Conservation (phyloP, 2,888 invertebrate genomes). For the Carpatolechia fugitivella region DNA sequence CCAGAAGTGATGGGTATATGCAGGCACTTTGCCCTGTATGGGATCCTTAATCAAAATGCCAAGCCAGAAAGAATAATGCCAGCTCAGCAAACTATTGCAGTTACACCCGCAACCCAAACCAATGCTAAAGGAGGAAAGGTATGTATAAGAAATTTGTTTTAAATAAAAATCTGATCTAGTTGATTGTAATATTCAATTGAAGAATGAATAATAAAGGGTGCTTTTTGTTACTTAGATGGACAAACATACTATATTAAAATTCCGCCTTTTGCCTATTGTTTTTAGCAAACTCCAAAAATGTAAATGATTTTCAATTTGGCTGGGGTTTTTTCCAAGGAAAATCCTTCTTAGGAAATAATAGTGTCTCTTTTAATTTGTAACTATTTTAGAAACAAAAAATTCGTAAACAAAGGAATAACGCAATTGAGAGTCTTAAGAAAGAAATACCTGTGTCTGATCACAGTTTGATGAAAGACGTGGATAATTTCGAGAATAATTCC, state of each 20-base stretch:
- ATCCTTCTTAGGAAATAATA: too few relatives aligned
- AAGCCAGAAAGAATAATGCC: constrained; percentile 78
- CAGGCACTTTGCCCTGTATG: constrained; percentile 77
- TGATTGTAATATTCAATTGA: too few relatives aligned
- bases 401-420: constrained; percentile 69
- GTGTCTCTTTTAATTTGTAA: background rate
- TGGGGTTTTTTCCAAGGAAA: too few relatives aligned
- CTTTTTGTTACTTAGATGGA: too few relatives aligned
- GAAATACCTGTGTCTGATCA: constrained; percentile 68
- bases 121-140: constrained; percentile 80
- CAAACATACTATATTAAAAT: too few relatives aligned
- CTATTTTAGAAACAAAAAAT: constrained; percentile 66
- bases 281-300: too few relatives aligned
- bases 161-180: too few relatives aligned
- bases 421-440: constrained; percentile 67
- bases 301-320: too few relatives aligned
- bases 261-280: too few relatives aligned
- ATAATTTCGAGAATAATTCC: constrained; percentile 58
- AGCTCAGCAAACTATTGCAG: constrained; percentile 80
- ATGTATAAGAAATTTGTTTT: constrained; percentile 19
- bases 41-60: constrained; percentile 53
- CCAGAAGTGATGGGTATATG: constrained; percentile 80
- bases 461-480: constrained; percentile 65
- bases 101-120: constrained; percentile 61
- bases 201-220: too few relatives aligned